Conservation (phyloP, 2,797 vertebrate species). For the Gymnoscopelus microlampas region DNA sequence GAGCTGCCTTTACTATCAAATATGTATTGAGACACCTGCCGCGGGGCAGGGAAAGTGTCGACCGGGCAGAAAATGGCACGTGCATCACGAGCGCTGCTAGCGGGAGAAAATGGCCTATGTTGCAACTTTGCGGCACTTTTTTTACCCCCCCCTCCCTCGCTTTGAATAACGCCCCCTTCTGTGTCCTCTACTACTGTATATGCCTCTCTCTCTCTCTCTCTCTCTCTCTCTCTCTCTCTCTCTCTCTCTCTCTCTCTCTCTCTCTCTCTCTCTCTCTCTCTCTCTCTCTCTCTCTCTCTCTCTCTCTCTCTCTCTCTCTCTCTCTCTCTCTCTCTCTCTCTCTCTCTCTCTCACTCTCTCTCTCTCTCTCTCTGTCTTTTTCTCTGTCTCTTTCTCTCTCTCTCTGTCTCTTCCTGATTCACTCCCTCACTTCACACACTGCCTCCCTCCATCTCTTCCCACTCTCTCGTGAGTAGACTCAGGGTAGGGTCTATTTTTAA, state of each 20-base stretch:
- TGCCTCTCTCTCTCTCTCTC: neutral
- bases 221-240: slow-evolving; percentile 11
- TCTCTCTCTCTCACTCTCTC: slow-evolving; percentile 22
- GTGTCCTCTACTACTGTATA: slow-evolving; percentile 24
- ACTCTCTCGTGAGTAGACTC: slow-evolving; percentile 27
- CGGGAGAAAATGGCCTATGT: slow-evolving; percentile 32
- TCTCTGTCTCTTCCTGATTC: neutral
- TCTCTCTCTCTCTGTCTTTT: neutral
- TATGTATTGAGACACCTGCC: slow-evolving; percentile 2
- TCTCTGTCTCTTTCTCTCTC: too few relatives aligned
- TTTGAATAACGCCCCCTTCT: slow-evolving; percentile 23
- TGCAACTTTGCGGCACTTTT: slow-evolving; percentile 33
- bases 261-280: neutral
- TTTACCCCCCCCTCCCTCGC: neutral
- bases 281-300: slow-evolving; percentile 15
- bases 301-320: neutral
- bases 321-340: neutral
- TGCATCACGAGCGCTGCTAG: slow-evolving; percentile 1
- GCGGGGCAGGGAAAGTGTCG: slow-evolving; percentile 7
- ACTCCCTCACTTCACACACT: neutral
- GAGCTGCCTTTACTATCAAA: neutral
- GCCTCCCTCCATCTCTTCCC: neutral
- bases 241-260: slow-evolving; percentile 7
- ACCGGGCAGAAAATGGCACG: slow-evolving; percentile 13
- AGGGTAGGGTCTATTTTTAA: slow-evolving; percentile 66